These are phyloP conservation scores for Pogonophryne albipinna DNA, from an alignment of 2,797 vertebrate genomes.

Conservation along the genomic window DNA sequence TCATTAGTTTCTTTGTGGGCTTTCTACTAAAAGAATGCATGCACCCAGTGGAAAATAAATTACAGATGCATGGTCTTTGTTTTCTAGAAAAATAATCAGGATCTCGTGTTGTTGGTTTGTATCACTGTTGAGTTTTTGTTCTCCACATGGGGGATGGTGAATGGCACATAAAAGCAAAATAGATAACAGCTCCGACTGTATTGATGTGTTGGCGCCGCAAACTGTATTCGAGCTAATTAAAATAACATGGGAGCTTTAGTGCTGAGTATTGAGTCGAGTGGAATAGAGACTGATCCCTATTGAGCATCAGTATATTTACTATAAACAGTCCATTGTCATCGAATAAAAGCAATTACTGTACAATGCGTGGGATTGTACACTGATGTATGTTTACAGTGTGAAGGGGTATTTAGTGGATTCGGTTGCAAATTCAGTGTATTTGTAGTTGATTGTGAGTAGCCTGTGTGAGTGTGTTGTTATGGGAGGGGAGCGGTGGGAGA, in stretches of 20 bases:
- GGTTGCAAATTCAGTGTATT: background rate
- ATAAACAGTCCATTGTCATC: conserved; percentile 31
- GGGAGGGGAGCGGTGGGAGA: conserved; percentile 60
- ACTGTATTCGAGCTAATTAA: conserved; percentile 55
- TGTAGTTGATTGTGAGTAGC: background rate
- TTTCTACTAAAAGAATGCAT: conserved; percentile 25
- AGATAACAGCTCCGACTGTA: conserved; percentile 35
- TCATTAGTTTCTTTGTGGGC: conserved; percentile 43
- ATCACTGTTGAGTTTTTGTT: conserved; percentile 14
- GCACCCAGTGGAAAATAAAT: background rate
- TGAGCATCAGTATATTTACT: conserved; percentile 34
- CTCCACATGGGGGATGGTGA: background rate
- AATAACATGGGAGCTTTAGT: conserved; percentile 39
- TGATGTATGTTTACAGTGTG: conserved; percentile 22
- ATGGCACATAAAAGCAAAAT: conserved; percentile 26
- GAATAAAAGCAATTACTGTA: conserved; percentile 37
- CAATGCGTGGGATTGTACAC: conserved; percentile 28
- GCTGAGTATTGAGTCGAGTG: conserved; percentile 24
- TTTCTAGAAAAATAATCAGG: background rate
- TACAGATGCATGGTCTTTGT: conserved; percentile 23
- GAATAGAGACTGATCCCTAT: conserved; percentile 22
- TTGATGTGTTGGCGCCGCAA: conserved; percentile 38
- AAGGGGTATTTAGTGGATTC: background rate
- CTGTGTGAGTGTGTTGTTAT: conserved; percentile 53
- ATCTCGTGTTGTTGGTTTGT: conserved; percentile 29